Evolutionary conservation across 2,113 vertebrate genomes (phyloP), one percentile per base, ranked within the genome.

Genomic region (Nothoprocta perdicaria): DNA sequence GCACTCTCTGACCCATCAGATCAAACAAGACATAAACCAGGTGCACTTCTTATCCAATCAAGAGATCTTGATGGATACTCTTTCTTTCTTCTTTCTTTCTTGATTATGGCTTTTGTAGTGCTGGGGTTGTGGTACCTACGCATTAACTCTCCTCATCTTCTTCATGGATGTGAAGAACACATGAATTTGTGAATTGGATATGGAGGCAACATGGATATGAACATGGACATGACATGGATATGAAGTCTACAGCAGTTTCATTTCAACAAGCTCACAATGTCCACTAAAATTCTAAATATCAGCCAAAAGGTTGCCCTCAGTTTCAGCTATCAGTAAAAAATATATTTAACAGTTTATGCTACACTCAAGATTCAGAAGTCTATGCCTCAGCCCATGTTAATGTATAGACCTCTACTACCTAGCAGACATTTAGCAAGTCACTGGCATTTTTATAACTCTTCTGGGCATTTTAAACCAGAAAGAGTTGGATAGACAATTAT

Each of bases 321-420:
- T 52, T 88, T 58, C 61, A 90, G 31, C 66, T 75, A 65, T 66
- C 31, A 61, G 53, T 21, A 86, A 86, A 94, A 88, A 90, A 90
- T 50, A 10, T 74, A 23, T 84, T 67, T 63, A 55, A 50, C 57
- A 75, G 77, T 81, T 89, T 63, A 71, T 79, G 33, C 27, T 50
- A 27, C 24, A 60, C 38, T 38, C 31, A 74, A 29, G 35, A 86
- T 55, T 38, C 83, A 35, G 75, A 91, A 75, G 24, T 68, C 53
- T 78, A 38, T 67, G 19, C 46, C 10, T 18, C 67, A 22, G 31
- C 52, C 38, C 16, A 24, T 75, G 46, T 2, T 60, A 86, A 81
- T 27, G 31, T 21, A 83, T 3, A 55, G 22, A 5, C 10, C 15
- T 46, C 3, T 60, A 14, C 58, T 67, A 78, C n/a, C 38, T 74